Evolutionary conservation across 2,797 vertebrate species (phyloP).

Genomic region (Pseudochirops corinnae): DNA sequence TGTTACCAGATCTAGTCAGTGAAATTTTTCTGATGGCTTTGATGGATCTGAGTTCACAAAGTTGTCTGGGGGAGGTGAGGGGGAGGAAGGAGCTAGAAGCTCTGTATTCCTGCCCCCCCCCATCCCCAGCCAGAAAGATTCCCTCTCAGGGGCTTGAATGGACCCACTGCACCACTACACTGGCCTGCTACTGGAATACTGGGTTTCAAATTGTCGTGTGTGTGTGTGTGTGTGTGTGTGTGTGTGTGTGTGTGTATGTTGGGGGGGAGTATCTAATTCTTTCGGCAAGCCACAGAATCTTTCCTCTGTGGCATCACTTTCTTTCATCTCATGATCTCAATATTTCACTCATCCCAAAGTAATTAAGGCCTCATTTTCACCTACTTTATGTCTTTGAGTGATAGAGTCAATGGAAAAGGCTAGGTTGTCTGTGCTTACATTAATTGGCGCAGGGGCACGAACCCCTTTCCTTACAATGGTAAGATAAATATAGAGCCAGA

Average conservation of each 20-base stretch:
- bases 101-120: not conserved
- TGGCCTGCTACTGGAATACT: not conserved
- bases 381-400: not conserved
- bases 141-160: not conserved
- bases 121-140: not conserved
- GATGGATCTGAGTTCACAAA: not conserved
- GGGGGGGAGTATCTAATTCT: not conserved
- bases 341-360: not conserved
- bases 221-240: not conserved
- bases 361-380: not conserved
- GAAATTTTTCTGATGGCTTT: not conserved
- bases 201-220: not conserved
- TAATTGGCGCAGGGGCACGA: not conserved
- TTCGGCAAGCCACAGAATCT: not conserved
- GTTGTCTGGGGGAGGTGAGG: not conserved
- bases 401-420: not conserved
- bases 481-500: not conserved
- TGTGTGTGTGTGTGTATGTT: no score
- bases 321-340: not conserved
- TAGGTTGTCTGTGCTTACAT: not conserved
- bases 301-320: not conserved
- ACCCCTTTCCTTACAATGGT: not conserved
- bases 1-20: not conserved
- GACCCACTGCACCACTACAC: not conserved
- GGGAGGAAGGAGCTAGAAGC: not conserved